Evolutionary conservation across 2,797 vertebrate genomes (phyloP).

Genomic region (Enteromius anoplus): DNA sequence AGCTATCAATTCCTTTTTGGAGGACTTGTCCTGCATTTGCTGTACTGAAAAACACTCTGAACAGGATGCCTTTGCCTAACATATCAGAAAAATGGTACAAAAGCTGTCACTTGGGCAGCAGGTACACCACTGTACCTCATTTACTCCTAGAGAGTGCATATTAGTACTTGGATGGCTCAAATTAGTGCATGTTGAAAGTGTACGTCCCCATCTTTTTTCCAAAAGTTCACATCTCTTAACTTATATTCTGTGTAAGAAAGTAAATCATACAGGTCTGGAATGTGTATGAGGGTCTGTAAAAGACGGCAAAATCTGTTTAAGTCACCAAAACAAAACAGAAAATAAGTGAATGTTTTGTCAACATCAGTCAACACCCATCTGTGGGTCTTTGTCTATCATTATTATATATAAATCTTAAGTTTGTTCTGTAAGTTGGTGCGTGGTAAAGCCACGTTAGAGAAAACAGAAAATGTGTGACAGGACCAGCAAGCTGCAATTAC

Average conservation of each 20-base stretch:
- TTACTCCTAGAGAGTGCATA: not conserved
- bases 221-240: not conserved
- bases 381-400: not conserved
- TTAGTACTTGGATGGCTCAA: not conserved
- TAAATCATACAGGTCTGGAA: not conserved
- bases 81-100: not conserved
- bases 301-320: not conserved
- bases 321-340: not conserved
- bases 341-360: not conserved
- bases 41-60: not conserved
- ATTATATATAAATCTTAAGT: not conserved
- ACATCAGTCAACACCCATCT: not conserved
- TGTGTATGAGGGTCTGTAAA: not conserved
- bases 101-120: not conserved
- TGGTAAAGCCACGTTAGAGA: not conserved
- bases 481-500: slow-evolving; percentile 45
- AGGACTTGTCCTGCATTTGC: not conserved
- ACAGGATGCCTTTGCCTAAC: not conserved
- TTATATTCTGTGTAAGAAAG: not conserved
- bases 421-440: slow-evolving; percentile 9
- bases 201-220: not conserved
- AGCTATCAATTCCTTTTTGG: not conserved
- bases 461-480: slow-evolving; percentile 2
- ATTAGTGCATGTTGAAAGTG: not conserved
- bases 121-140: not conserved